phyloP scores from a whole-genome alignment of 2,113 vertebrate species.

The Candoia aspera region DNA sequence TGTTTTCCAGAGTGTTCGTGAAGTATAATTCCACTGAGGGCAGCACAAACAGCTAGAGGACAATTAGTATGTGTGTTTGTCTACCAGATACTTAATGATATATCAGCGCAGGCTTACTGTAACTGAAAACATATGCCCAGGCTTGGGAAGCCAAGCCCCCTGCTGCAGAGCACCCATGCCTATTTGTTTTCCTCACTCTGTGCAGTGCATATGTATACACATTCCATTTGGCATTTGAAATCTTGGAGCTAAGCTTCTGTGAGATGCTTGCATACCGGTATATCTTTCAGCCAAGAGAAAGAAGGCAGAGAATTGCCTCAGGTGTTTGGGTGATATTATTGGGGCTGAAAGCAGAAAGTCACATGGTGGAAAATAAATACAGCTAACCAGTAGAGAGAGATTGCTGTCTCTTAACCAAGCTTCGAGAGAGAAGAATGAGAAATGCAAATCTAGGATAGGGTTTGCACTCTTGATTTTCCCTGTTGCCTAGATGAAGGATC shows the following conservation, averaged over 20 bases:
- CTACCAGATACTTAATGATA: conserved; percentile 42
- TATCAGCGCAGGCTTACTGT: conserved; percentile 44
- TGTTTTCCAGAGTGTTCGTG: conserved; percentile 49
- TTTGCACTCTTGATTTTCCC: conserved; percentile 13
- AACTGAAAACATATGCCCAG: conserved; percentile 43
- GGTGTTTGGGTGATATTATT: conserved; percentile 55
- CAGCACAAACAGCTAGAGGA: conserved; percentile 15
- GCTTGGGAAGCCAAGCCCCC: conserved; percentile 39
- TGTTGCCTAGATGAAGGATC: conserved; percentile 21
- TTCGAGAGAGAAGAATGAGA: conserved; percentile 30
- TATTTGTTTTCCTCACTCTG: conserved; percentile 55
- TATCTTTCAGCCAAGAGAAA: conserved; percentile 48
- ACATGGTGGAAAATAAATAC: conserved; percentile 63
- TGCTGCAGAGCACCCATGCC: not conserved
- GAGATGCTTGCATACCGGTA: conserved; percentile 33
- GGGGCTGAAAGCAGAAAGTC: conserved; percentile 46
- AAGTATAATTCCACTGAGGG: conserved; percentile 47
- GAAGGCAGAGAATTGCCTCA: conserved; percentile 57
- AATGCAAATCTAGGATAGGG: conserved; percentile 19
- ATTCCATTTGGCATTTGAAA: conserved; percentile 34
- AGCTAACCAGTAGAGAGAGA: conserved; percentile 50
- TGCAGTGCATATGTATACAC: conserved; percentile 19
- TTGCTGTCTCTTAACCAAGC: conserved; percentile 48
- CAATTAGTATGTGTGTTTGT: conserved; percentile 33
- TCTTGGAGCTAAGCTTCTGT: conserved; percentile 49